Conservation (phyloP, 2,113 vertebrate genomes). For the Phaetusa simplex region DNA sequence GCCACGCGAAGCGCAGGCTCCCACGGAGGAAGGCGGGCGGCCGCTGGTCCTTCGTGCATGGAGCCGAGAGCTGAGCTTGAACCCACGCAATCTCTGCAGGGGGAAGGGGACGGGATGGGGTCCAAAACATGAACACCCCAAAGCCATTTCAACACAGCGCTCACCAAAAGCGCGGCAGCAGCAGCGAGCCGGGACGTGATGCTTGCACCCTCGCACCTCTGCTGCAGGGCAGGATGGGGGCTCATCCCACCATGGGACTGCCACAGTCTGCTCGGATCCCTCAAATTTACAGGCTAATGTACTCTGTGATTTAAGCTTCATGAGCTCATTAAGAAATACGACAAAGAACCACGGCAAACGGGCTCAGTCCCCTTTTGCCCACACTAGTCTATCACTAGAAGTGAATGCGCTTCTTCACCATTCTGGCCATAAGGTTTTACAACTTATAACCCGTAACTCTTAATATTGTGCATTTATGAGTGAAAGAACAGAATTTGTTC, state of each 20-base stretch:
- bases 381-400: too few species aligned
- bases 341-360: not conserved
- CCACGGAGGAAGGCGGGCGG: not conserved
- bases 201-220: not conserved
- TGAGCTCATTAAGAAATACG: not conserved
- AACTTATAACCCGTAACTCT: not conserved
- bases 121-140: accelerated
- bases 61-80: not conserved
- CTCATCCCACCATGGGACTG: not conserved
- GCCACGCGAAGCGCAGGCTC: not conserved
- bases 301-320: not conserved
- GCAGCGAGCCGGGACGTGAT: not conserved
- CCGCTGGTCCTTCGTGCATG: accelerated
- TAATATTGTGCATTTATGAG: not conserved
- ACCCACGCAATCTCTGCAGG: not conserved
- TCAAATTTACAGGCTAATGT: not conserved
- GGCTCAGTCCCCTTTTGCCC: not conserved
- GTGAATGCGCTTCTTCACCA: not conserved
- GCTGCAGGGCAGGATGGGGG: not conserved
- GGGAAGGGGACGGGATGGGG: not conserved
- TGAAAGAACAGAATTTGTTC: not conserved
- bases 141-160: not conserved
- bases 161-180: accelerated
- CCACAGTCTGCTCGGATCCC: accelerated
- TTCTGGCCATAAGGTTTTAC: not conserved